phyloP scores from a whole-genome alignment of 2,797 vertebrate genomes.

The Alectoris magna region DNA sequence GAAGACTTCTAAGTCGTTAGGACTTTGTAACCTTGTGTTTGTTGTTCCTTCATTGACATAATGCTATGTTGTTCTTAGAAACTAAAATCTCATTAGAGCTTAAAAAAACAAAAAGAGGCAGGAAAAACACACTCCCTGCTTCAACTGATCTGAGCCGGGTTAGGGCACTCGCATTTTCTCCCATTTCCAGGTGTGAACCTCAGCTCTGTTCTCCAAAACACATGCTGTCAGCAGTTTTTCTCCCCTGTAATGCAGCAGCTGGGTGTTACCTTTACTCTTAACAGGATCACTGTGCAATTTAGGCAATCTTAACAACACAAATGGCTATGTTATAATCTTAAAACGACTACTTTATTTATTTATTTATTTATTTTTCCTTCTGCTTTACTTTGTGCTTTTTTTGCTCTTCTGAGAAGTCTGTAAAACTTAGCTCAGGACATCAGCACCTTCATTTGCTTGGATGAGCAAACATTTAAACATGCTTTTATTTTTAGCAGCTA shows the following conservation, averaged over 20 bases:
- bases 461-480: neutral
- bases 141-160: neutral
- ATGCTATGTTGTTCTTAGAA: neutral
- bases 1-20: neutral
- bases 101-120: neutral
- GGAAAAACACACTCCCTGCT: neutral
- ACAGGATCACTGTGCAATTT: neutral
- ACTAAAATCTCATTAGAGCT: neutral
- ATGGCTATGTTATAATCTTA: neutral
- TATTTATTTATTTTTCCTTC: neutral
- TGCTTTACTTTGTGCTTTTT: neutral
- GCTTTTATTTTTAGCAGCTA: neutral
- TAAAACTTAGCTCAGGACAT: neutral
- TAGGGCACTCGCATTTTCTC: neutral
- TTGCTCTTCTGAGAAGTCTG: neutral
- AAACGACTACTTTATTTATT: neutral
- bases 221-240: neutral
- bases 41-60: neutral
- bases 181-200: neutral
- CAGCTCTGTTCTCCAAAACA: fast-evolving
- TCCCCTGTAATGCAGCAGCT: neutral
- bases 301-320: neutral
- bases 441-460: too few relatives aligned
- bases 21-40: neutral
- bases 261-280: neutral